Base-by-base conservation (phyloP, 2,888 invertebrate genomes). In the Conomelus anceps region DNA sequence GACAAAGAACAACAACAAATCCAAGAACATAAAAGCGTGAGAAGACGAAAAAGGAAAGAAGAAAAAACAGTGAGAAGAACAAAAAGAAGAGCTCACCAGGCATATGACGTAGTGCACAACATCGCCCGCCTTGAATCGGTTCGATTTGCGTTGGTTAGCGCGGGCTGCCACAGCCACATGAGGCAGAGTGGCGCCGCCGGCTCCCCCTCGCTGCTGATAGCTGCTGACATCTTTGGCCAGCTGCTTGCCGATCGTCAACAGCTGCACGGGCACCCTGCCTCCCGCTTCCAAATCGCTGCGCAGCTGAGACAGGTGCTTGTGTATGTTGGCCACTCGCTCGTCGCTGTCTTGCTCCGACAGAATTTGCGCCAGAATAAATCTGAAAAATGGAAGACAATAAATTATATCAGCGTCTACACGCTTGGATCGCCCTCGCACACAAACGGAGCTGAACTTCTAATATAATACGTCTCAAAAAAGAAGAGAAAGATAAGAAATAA, bases 91-190 rank as follows among this genome's bases (percentile, higher is more conserved):
- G 90, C 89, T 90, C 91, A 93, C 95, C 93, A 97, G 95, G 93
- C 99, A 99, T 92, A 99, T 98, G 1, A 99, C 95, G 93, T 99
- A 99, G 17, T 98, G 96, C 1, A 99, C 97, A 84, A 98, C 98
- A 93, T 99, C 99, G 0, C 99, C 99, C 91, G 97, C 97, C 92
- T 97, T 96, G 92, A 98, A 96, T 91, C 96, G 95, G 91, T 98
- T 96, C 92, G 97, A 97, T 85, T 96, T 96, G 92, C 96, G 95
- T 23, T 93, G 93, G 93, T 99, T 99, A 92, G 98, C 94, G 91
- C 99, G 95, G 89, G 98, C 92, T 0, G 99, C 99, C n/a, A 98
- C 98, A 92, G 96, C 96, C 0, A 99, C 99, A 93, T 99, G 99
- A 1, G 63, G 63, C n/a, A 63, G 63, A n/a, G 7, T 41, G 41